phyloP scores from a whole-genome alignment of 2,797 vertebrate genomes.

The Channallabes apus region DNA sequence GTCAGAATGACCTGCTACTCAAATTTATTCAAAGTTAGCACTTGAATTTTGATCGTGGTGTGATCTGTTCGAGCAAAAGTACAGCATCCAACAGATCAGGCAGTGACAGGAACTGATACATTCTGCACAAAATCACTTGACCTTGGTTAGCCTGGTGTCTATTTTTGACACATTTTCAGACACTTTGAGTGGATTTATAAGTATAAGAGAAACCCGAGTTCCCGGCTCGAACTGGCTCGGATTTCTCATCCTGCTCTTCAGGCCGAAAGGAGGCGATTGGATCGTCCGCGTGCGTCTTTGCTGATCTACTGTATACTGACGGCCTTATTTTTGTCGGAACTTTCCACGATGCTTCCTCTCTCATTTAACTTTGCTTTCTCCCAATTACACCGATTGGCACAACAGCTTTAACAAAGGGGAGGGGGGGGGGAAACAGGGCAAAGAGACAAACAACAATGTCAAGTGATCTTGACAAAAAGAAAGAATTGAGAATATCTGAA shows the following conservation, averaged over 20 bases:
- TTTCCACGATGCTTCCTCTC: constrained; percentile 51
- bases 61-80: neutral
- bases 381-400: constrained; percentile 68
- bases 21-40: constrained; percentile 8
- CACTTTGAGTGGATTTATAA: constrained; percentile 25
- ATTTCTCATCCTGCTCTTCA: constrained; percentile 28
- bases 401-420: constrained; percentile 54
- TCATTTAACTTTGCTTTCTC: constrained; percentile 62
- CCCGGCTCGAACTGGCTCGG: constrained; percentile 33
- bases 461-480: constrained; percentile 45
- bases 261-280: constrained; percentile 42
- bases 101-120: constrained; percentile 25
- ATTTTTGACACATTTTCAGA: constrained; percentile 39
- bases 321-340: constrained; percentile 64
- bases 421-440: constrained; percentile 38
- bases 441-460: constrained; percentile 51
- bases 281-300: constrained; percentile 46
- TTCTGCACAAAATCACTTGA: constrained; percentile 43
- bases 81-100: constrained; percentile 14
- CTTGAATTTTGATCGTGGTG: neutral
- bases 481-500: neutral
- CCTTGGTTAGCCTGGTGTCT: constrained; percentile 27
- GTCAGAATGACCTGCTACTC: constrained; percentile 1
- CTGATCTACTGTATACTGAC: constrained; percentile 64
- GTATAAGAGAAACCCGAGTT: constrained; percentile 45